A percentile compares a stretch with the other conserved stretches of the same genome.
These are phyloP conservation scores for Euglossa dilemma DNA, from an alignment of 1,140 invertebrate genomes.

Conservation along the genomic window DNA sequence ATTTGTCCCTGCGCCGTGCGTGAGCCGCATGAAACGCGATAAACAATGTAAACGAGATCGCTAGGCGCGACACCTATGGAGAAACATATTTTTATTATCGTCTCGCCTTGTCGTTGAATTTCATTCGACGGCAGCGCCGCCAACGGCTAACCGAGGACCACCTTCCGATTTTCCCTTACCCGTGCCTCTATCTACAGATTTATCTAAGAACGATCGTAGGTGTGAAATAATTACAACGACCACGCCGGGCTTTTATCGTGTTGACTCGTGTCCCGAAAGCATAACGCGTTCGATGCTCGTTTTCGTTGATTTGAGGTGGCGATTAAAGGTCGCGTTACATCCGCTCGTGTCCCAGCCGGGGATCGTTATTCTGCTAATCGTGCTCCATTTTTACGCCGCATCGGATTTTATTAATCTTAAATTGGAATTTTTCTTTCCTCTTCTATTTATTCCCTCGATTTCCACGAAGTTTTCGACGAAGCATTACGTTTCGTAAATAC, in stretches of 20 bases:
- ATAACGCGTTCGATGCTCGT: constrained; percentile 34
- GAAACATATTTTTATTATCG: constrained; percentile 16
- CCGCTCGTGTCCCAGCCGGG: neutral
- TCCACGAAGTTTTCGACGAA: neutral
- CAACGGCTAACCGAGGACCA: neutral
- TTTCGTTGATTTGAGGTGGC: constrained; percentile 31
- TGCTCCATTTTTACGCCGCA: neutral
- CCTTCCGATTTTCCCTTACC: neutral
- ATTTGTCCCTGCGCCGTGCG: constrained; percentile 20
- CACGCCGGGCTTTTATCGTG: neutral
- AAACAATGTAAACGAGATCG: constrained; percentile 59
- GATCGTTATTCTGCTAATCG: neutral
- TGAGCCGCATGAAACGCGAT: constrained; percentile 32
- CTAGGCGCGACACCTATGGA: neutral
- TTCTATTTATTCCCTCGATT: neutral
- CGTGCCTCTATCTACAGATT: neutral
- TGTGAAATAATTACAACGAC: constrained; percentile 39
- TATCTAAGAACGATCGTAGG: constrained; percentile 11
- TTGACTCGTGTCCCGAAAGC: constrained; percentile 17
- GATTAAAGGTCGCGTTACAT: constrained; percentile 48
- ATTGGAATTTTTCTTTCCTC: too few relatives aligned
- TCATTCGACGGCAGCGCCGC: neutral
- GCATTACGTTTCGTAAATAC: neutral
- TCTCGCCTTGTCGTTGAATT: neutral
- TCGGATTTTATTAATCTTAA: neutral